A percentile compares a stretch with the other conserved stretches of the same genome.
phyloP scores from a whole-genome alignment of 2,888 invertebrate species.

The Clistopyga incitator region DNA sequence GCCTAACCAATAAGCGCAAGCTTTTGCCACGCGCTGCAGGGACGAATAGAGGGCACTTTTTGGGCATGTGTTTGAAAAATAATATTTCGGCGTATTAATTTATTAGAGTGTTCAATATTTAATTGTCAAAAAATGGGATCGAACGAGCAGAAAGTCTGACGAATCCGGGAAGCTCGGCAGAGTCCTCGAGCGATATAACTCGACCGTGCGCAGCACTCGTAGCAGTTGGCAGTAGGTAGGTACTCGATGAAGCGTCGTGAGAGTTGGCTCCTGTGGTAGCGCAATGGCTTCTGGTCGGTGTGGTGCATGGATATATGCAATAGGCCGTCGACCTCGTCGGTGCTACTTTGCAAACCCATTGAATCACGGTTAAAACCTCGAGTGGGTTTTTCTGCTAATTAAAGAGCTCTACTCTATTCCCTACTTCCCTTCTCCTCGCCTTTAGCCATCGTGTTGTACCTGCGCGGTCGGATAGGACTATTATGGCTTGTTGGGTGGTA shows the following conservation, averaged over 20 bases:
- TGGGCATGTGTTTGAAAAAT: too few species aligned
- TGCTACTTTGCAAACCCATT: conserved; percentile 73
- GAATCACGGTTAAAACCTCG: conserved; percentile 72
- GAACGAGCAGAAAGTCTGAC: conserved; percentile 55
- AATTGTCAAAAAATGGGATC: neutral
- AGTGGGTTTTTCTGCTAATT: conserved; percentile 68
- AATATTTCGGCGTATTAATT: neutral
- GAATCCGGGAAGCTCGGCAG: conserved; percentile 60
- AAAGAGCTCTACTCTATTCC: conserved; percentile 55
- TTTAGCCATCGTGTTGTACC: conserved; percentile 35
- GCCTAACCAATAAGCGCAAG: too few species aligned
- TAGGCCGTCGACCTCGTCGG: conserved; percentile 73
- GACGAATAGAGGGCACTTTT: too few species aligned
- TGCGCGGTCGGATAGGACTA: conserved; percentile 34
- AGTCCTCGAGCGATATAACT: conserved; percentile 62
- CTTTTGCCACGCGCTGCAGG: too few species aligned
- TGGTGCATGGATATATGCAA: conserved; percentile 35
- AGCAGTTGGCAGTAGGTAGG: conserved; percentile 66
- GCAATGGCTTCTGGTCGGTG: conserved; percentile 47
- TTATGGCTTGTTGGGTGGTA: conserved; percentile 27
- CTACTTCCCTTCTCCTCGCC: conserved; percentile 27
- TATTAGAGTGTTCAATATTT: neutral
- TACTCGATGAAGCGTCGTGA: conserved; percentile 71
- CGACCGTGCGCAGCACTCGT: conserved; percentile 66
- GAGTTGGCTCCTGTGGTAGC: conserved; percentile 55